Evolutionary conservation across 2,888 invertebrate species (phyloP), one percentile per base, ranked within the genome.

Genomic region (Cantharis lateralis): DNA sequence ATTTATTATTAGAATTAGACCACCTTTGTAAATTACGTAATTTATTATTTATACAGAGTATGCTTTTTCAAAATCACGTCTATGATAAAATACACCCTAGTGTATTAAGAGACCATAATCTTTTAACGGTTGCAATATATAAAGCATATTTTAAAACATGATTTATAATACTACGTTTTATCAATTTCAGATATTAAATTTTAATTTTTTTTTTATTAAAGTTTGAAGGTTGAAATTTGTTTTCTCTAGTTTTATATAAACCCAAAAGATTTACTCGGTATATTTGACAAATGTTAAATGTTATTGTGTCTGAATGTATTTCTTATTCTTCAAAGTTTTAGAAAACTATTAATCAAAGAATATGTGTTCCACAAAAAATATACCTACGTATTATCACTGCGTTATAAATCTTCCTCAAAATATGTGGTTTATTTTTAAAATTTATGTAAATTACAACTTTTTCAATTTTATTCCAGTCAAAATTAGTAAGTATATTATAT

Each of bases 231-330:
- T 48, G 48, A 48, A 48, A 48, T 48, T 48, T 48, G 48, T 48
- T 48, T 48, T n/a, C 13, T 48, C n/a, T n/a, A 48, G 48, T 48
- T 48, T 48, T 48, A 48, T 48, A 48, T 48, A 48, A 48, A 48
- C 48, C 48, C 48, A 48, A 48, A 48, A 48, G 48, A 48, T 48
- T 48, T 48, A 48, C 48, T 48, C n/a, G 48, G 48, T 48, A 48
- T 48, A 48, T 66, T 66, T 66, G 64, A 66, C 64, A 66, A 66
- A 66, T 66, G 64, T 66, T 66, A 66, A 20, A 66, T 66, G 18
- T 66, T 66, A 66, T 66, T 66, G 64, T 66, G 64, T 66, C 64
- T 66, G 64, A 66, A 66, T 66, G n/a, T 66, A 18, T 66, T 66
- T 66, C 64, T 66, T 66, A 66, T 66, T 24, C 64, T 66, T 66